These are phyloP conservation scores for Astur gentilis DNA, from an alignment of 2,113 vertebrate genomes.

Conservation along the genomic window DNA sequence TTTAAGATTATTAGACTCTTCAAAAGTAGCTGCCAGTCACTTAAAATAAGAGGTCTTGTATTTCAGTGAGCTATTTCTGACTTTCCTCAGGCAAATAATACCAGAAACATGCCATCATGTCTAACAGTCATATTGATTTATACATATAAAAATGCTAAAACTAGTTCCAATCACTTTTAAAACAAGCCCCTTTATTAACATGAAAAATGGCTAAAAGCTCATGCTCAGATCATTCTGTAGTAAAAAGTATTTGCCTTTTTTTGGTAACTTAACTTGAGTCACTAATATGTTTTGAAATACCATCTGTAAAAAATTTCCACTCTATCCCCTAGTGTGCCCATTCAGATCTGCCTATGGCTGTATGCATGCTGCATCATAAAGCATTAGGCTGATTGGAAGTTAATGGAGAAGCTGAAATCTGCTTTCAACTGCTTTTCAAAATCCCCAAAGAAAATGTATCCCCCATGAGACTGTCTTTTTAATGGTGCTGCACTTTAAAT, in stretches of 20 bases:
- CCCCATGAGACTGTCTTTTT: background rate
- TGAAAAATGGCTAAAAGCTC: background rate
- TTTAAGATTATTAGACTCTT: background rate
- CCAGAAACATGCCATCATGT: background rate
- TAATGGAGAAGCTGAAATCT: conserved; percentile 38
- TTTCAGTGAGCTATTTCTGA: conserved; percentile 13
- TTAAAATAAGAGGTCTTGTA: background rate
- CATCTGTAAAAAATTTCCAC: conserved; percentile 56
- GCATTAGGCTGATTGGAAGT: conserved; percentile 52
- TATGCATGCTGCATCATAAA: conserved; percentile 47
- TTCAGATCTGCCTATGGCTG: conserved; percentile 32
- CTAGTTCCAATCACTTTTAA: background rate
- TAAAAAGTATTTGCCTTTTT: background rate
- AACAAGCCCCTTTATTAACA: conserved; percentile 2
- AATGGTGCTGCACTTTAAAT: background rate
- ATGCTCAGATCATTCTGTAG: background rate
- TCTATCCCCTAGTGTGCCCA: conserved; percentile 32
- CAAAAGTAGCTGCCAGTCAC: background rate
- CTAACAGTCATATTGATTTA: conserved; percentile 30
- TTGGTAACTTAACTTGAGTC: conserved; percentile 20
- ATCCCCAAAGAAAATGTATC: conserved; percentile 5
- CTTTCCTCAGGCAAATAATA: conserved; percentile 36
- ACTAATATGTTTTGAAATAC: conserved; percentile 44
- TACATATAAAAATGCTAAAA: conserved; percentile 7
- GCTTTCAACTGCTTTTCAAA: conserved; percentile 23